These are phyloP conservation scores for Zaprionus capensis DNA, from an alignment of 1,140 invertebrate species.

Conservation along the genomic window DNA sequence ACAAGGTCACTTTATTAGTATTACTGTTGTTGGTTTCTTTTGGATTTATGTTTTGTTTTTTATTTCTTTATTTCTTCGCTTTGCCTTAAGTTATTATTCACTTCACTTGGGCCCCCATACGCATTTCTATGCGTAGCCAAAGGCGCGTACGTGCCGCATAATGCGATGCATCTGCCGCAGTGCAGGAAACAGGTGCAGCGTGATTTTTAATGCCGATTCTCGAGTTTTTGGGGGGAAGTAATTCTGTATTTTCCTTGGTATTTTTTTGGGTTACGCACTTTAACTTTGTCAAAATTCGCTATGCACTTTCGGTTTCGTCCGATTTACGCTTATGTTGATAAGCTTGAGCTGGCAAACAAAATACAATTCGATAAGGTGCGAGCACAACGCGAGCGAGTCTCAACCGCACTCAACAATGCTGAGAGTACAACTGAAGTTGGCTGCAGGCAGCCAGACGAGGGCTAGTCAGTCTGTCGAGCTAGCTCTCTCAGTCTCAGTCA, in stretches of 20 bases:
- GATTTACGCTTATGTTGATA: constrained; percentile 23
- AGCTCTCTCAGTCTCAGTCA: background rate
- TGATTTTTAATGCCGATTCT: constrained; percentile 13
- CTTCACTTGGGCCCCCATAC: constrained; percentile 42
- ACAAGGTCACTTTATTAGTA: constrained; percentile 62
- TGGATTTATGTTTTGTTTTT: constrained; percentile 20
- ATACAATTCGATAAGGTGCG: background rate
- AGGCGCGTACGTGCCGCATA: constrained; percentile 70
- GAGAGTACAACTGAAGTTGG: constrained; percentile 45
- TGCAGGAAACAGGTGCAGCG: constrained; percentile 71
- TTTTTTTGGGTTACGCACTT: background rate
- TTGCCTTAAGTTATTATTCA: constrained; percentile 59
- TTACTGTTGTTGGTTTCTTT: constrained; percentile 31
- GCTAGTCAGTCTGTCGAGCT: constrained; percentile 11
- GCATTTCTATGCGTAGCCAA: constrained; percentile 67
- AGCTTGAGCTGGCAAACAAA: constrained; percentile 7
- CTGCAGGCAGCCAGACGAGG: constrained; percentile 17
- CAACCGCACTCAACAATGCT: constrained; percentile 63
- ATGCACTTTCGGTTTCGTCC: constrained; percentile 57
- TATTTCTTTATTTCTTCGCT: constrained; percentile 31
- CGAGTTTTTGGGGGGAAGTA: background rate
- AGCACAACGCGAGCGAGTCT: background rate
- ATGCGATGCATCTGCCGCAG: constrained; percentile 49
- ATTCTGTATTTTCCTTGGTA: background rate
- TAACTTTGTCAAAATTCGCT: constrained; percentile 25